A percentile compares a stretch with the other conserved stretches of the same genome.
phyloP scores from a whole-genome alignment of 2,888 invertebrate species.

The Adela reaumurella region DNA sequence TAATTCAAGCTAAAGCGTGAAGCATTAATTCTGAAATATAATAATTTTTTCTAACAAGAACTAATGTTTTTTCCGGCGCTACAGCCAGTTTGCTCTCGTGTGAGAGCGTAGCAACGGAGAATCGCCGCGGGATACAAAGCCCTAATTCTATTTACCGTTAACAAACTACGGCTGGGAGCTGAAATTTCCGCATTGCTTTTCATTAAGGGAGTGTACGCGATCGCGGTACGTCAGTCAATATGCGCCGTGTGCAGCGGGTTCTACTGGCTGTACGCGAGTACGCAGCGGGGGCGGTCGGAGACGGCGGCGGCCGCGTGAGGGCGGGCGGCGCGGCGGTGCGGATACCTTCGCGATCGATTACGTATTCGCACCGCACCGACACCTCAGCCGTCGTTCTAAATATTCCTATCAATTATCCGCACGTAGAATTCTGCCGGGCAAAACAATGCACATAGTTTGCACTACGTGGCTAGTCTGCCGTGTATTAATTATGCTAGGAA shows the following conservation, averaged over 20 bases:
- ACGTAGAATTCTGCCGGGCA: not conserved
- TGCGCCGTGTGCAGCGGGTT: not conserved
- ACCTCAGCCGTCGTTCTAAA: not conserved
- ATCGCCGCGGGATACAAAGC: no score
- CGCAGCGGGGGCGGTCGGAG: not conserved
- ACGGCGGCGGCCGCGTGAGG: not conserved
- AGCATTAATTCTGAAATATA: no score
- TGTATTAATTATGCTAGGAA: not conserved
- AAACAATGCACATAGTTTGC: not conserved
- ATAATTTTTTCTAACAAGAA: no score
- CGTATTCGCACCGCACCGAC: not conserved
- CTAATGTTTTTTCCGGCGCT: no score
- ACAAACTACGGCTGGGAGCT: no score
- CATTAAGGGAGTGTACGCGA: no score
- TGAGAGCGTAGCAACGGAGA: no score
- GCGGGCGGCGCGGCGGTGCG: not conserved
- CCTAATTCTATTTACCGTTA: no score
- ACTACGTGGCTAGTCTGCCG: not conserved
- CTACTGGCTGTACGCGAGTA: not conserved
- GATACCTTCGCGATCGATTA: not conserved
- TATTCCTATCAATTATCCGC: not conserved
- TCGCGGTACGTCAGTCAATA: not conserved
- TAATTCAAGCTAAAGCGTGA: no score
- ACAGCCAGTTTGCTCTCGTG: no score
- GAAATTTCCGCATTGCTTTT: no score